Evolutionary conservation across 2,888 invertebrate species (phyloP), one percentile per base, ranked within the genome.

Genomic region (Agrochola lychnidis): DNA sequence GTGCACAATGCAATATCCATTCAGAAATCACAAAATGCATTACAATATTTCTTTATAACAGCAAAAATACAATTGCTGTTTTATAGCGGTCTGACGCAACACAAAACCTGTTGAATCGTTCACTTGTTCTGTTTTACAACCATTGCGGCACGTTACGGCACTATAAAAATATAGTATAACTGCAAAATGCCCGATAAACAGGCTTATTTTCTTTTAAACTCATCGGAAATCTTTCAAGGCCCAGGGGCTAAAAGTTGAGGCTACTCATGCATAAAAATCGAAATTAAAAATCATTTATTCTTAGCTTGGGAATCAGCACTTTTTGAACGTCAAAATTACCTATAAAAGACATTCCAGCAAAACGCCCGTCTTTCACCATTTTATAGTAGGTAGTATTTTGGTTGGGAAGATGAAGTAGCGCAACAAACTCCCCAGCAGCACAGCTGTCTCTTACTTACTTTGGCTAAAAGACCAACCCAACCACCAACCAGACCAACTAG

Each of bases 111-210:
- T 89, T 81, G 87, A 90, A 91, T 92, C 91, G 90, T 79, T 91
- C 90, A 89, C 89, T 92, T 91, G 90, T 84, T 91, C 90, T 86
- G 87, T 88, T 91, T 90, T 91, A 91, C 88, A 91, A 91, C 90
- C 89, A 93, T 93, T 92, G 92, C 90, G 81, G 88, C 83, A 90
- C 83, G 91, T 93, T 90, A 92, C 91, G 89, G 86, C 83, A 89
- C 90, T 85, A 91, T 93, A 91, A 92, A 93, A 91, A 57, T 64
- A 30, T 89, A 84, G 88, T 88, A 87, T 82, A 83, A 89, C 90
- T 87, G 85, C 90, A 91, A 91, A 89, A 84, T 90, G 87, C 81
- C 81, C 77, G 76, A 45, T 67, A 78, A 22, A 36, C 19, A 40
- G n/a, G 19, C 4, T 74, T 53, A 51, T 73, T n/a, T n/a, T n/a